Percentiles rank a stretch among this genome's conserved stretches.
Conservation (phyloP, 2,113 vertebrate species). For the Probosciger aterrimus region DNA sequence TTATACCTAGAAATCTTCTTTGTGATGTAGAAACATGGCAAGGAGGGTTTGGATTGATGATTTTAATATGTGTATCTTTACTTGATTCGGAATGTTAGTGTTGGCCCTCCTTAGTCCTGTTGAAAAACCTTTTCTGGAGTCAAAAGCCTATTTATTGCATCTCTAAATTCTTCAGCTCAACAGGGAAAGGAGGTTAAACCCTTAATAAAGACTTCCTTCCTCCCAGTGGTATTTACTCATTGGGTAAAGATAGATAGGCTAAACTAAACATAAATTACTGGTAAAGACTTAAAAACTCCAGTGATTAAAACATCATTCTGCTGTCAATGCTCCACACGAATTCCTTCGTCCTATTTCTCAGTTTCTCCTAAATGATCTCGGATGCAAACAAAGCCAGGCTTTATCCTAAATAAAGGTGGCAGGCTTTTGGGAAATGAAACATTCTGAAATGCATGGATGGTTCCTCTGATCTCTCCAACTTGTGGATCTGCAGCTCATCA, state of each 20-base stretch:
- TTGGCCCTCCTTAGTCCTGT: background rate
- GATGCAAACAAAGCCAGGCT: background rate
- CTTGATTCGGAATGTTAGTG: background rate
- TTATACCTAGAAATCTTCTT: background rate
- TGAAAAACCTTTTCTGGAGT: background rate
- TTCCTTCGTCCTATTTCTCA: background rate
- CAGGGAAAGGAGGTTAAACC: background rate
- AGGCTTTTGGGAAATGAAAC: background rate
- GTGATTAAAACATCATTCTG: background rate
- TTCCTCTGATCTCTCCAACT: background rate
- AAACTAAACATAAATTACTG: constrained; percentile 19
- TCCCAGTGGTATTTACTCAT: background rate
- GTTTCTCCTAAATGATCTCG: background rate
- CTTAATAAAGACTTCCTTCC: constrained; percentile 41
- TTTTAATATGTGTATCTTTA: background rate
- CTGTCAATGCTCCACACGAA: background rate
- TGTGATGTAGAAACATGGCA: background rate
- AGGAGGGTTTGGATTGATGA: background rate
- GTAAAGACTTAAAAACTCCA: background rate
- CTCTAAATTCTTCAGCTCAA: constrained; percentile 3
- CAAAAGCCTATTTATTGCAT: background rate
- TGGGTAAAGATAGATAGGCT: constrained; percentile 33
- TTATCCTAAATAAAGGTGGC: background rate
- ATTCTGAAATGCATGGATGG: background rate
- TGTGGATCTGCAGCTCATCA: background rate